These are phyloP conservation scores for Muraenolepis orangiensis DNA, from an alignment of 2,797 vertebrate genomes.

Conservation along the genomic window DNA sequence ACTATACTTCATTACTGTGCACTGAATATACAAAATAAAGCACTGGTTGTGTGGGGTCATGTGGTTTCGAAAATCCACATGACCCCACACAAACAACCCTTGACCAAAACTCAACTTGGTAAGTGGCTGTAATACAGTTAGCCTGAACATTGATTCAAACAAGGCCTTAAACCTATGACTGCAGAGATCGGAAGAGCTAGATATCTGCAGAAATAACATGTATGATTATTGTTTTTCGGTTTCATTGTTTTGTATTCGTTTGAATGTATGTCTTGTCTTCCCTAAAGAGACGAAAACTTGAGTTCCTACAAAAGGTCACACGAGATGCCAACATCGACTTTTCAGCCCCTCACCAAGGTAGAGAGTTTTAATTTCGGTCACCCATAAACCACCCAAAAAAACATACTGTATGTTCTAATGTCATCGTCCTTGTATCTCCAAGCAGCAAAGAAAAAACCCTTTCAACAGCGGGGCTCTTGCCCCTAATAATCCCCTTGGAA, in stretches of 20 bases:
- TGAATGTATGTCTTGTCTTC: conserved; percentile 16
- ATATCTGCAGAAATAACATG: not conserved
- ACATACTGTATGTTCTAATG: not conserved
- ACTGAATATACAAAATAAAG: not conserved
- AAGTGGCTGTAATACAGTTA: not conserved
- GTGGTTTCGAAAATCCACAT: no score
- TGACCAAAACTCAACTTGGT: not conserved
- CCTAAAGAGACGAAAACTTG: conserved; percentile 33
- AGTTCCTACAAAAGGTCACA: conserved; percentile 13
- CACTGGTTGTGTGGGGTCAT: conserved; percentile 1
- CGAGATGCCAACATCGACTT: conserved; percentile 35
- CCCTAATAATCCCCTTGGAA: conserved; percentile 31
- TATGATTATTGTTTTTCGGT: not conserved
- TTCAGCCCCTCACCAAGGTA: conserved; percentile 74
- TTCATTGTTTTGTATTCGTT: not conserved
- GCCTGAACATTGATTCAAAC: not conserved
- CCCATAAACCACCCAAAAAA: not conserved
- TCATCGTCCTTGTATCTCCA: conserved; percentile 29
- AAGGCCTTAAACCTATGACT: not conserved
- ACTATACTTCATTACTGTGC: not conserved
- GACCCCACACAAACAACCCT: not conserved
- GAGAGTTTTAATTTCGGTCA: conserved; percentile 7
- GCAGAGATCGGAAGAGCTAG: not conserved
- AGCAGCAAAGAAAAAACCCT: conserved; percentile 84
- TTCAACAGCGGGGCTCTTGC: conserved; percentile 71